Conservation (phyloP, 1,140 invertebrate genomes). For the Macrotrachela quadricornifera region DNA sequence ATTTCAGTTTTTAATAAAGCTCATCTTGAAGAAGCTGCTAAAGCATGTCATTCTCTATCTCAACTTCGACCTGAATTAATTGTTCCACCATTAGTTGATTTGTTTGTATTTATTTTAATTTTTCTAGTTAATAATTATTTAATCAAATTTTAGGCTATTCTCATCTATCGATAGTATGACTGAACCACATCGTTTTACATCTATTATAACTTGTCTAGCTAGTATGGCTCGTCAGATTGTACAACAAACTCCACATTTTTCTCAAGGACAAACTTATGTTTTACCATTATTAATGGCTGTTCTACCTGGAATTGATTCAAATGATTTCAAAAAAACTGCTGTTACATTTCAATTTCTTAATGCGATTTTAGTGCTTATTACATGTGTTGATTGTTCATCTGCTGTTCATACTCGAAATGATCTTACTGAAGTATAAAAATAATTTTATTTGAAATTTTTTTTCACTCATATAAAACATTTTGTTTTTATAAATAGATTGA, state of each 20-base stretch:
- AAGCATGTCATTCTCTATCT: slow-evolving; percentile 50
- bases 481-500: too few relatives aligned
- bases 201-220: slow-evolving; percentile 51
- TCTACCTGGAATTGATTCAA: slow-evolving; percentile 68
- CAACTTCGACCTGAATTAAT: slow-evolving; percentile 61
- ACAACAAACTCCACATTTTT: slow-evolving; percentile 35
- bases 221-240: slow-evolving; percentile 43
- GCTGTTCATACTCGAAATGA: slow-evolving; percentile 42
- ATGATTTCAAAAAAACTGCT: slow-evolving; percentile 61
- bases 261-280: slow-evolving; percentile 54
- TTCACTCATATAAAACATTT: too few relatives aligned
- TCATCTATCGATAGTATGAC: slow-evolving; percentile 54
- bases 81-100: slow-evolving; percentile 57
- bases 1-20: slow-evolving; percentile 53
- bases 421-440: slow-evolving; percentile 51
- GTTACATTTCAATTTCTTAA: too few relatives aligned
- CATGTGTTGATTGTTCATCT: slow-evolving; percentile 58
- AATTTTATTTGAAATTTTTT: too few relatives aligned
- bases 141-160: slow-evolving; percentile 27
- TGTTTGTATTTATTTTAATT: slow-evolving; percentile 22
- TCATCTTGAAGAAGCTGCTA: slow-evolving; percentile 41
- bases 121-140: neutral
- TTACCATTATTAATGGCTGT: slow-evolving; percentile 53
- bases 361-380: too few relatives aligned
- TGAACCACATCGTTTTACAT: slow-evolving; percentile 59